These are phyloP conservation scores for Tetrapedia diversipes DNA, from an alignment of 2,888 invertebrate genomes.

Conservation along the genomic window DNA sequence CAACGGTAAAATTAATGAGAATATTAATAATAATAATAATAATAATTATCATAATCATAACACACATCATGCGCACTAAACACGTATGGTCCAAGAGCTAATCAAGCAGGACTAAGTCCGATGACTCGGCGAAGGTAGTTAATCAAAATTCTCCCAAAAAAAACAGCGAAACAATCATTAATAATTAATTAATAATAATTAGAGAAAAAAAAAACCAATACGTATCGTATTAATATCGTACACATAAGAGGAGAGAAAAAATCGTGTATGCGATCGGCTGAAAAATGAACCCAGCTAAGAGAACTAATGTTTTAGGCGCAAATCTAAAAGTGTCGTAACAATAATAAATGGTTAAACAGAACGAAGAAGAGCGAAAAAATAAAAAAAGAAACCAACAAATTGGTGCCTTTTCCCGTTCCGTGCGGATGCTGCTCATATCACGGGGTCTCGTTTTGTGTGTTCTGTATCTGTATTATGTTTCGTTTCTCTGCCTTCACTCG, in stretches of 20 bases:
- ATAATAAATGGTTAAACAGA: constrained; percentile 19
- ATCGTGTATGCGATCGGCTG: constrained; percentile 51
- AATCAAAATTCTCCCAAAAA: constrained; percentile 48
- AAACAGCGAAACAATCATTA: constrained; percentile 44
- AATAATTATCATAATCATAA: constrained; percentile 70
- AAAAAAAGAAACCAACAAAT: no score
- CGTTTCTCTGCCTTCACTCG: not conserved
- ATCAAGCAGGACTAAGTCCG: constrained; percentile 75
- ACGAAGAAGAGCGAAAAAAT: no score
- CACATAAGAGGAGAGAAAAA: constrained; percentile 61
- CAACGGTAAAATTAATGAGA: constrained; percentile 57
- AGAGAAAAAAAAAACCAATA: constrained; percentile 35
- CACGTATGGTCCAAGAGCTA: constrained; percentile 74
- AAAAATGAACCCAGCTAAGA: constrained; percentile 56
- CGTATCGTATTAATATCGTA: constrained; percentile 25
- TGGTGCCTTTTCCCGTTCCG: constrained; percentile 53
- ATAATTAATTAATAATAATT: constrained; percentile 46
- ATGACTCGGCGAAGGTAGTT: constrained; percentile 64
- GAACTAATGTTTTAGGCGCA: constrained; percentile 43
- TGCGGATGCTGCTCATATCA: constrained; percentile 42
- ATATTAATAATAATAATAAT: constrained; percentile 53
- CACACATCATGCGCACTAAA: constrained; percentile 82
- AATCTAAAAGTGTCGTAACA: constrained; percentile 41
- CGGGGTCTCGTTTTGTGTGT: constrained; percentile 23
- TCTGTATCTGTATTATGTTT: no score